Conservation (phyloP, 1,140 invertebrate species). For the Delia radicum region DNA sequence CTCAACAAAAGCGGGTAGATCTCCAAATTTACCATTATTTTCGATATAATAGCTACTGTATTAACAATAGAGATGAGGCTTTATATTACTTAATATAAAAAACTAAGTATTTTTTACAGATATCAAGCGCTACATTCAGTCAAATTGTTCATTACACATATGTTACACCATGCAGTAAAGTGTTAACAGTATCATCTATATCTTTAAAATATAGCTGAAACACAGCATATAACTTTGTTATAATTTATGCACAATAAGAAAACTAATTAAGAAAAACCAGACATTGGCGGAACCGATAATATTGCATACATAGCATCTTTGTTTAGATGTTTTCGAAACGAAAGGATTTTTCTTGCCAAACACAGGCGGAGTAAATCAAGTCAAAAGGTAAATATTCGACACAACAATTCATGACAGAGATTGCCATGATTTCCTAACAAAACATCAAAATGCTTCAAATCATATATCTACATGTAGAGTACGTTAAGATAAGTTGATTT, state of each 20-base stretch:
- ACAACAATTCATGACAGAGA: slow-evolving; percentile 1
- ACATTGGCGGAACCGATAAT: neutral
- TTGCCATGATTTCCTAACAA: neutral
- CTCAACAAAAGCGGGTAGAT: too few species aligned
- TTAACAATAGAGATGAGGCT: too few species aligned
- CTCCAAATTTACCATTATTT: too few species aligned
- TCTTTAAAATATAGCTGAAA: neutral
- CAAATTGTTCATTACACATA: too few species aligned
- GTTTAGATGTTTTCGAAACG: neutral
- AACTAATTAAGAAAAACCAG: neutral
- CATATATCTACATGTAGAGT: neutral
- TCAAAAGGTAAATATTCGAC: neutral
- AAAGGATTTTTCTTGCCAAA: neutral
- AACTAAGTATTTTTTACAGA: too few species aligned
- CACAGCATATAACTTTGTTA: neutral
- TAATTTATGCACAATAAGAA: neutral
- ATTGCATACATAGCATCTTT: neutral
- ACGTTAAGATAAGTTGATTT: too few species aligned
- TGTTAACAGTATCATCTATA: too few species aligned
- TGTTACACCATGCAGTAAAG: too few species aligned
- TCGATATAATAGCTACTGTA: too few species aligned
- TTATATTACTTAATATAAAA: too few species aligned
- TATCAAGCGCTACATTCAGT: too few species aligned
- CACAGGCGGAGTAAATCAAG: neutral
- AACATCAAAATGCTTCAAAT: neutral